Evolutionary conservation across 2,113 vertebrate genomes (phyloP), one percentile per base, ranked within the genome.

Genomic region (Coracopsis vasa): DNA sequence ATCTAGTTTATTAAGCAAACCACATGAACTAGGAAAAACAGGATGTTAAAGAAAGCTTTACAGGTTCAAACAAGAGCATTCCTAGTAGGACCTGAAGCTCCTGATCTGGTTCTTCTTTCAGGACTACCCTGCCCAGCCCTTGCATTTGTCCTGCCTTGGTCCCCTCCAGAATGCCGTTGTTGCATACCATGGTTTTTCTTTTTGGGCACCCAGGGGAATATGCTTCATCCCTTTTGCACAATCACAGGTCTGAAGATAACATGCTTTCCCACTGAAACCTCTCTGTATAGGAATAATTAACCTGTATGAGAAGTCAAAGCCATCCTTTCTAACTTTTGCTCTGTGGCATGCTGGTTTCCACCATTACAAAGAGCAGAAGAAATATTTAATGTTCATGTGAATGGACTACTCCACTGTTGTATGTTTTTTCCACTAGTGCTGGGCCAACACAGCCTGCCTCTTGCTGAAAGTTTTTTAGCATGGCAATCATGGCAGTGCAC

Each of bases 401-500:
- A 61, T 45, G 28, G 45, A 10, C 39, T 53, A 28, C 5, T 33
- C 13, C 54, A 33, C 21, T 29, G 31, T 15, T 67, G 28, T 35
- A 8, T 42, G 70, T 54, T 35, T 66, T 48, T 45, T 25, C 14
- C 41, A 20, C 12, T 35, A n/a, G 16, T 29, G 16, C 37, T 67
- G 81, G 56, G 35, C 45, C 24, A 60, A 16, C 50, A 37, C 42
- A 58, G 27, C 21, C 7, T 42, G 45, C 16, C 10, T 42, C 44
- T 69, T 64, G n/a, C 48, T 69, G 53, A 23, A 64, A 62, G 21
- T 4, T 50, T 13, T 25, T 86, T 73, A 41, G 37, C 16, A 28
- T 45, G 50, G 16, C 23, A 64, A 47, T 12, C 15, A 9, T 10
- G 27, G 31, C 44, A 16, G n/a, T 0, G 0, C 45, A 31, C 31